These are phyloP conservation scores for Asbolus verrucosus DNA, from an alignment of 1,140 invertebrate genomes.

Conservation along the genomic window DNA sequence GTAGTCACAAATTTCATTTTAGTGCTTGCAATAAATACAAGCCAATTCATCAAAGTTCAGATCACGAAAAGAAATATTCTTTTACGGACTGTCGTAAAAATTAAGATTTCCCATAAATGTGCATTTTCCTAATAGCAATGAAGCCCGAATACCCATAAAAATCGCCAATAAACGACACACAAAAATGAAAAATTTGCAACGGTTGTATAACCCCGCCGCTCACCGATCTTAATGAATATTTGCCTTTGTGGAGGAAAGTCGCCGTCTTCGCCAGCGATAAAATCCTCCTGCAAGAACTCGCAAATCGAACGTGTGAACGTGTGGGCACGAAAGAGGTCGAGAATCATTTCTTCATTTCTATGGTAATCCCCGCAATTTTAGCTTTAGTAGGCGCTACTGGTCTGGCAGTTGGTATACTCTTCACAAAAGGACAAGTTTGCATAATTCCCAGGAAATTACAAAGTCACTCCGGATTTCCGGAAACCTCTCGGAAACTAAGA, in stretches of 20 bases:
- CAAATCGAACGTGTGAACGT: conserved; percentile 4
- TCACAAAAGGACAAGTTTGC: conserved; percentile 23
- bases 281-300: too few species aligned
- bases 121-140: background rate
- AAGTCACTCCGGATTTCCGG: conserved; percentile 24
- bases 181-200: background rate
- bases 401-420: too few species aligned
- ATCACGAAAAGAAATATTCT: conserved; percentile 22
- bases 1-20: conserved; percentile 38
- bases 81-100: conserved; percentile 32
- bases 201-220: too few species aligned
- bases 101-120: conserved; percentile 16
- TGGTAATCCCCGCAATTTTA: conserved; percentile 19
- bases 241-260: too few species aligned
- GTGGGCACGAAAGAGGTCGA: background rate
- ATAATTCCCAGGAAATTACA: conserved; percentile 32
- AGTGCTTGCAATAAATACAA: conserved; percentile 33
- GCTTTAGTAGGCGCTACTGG: background rate
- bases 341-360: conserved; percentile 26
- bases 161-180: background rate
- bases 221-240: too few species aligned
- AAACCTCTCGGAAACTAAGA: conserved; percentile 3
- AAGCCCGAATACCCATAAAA: background rate
- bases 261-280: too few species aligned
- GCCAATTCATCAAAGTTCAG: conserved; percentile 31